Base-by-base conservation (phyloP, 2,113 vertebrate species). In the Hymenochirus boettgeri region DNA sequence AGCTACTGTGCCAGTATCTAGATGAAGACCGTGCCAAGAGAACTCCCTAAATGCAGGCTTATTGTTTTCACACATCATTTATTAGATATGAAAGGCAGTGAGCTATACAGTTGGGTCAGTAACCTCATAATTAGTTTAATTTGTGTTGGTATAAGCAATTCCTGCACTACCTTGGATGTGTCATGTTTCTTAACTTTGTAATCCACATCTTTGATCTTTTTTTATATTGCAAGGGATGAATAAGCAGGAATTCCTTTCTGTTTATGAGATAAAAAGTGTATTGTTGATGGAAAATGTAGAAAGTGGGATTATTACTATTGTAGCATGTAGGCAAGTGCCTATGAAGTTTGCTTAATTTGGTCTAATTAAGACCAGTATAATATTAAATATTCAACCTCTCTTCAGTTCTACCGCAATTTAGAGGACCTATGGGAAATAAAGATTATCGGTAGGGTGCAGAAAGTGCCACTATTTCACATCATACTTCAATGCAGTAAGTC, bases 31-130 rank as follows among this genome's bases (percentile, higher is more conserved):
- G 66, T 84, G 76, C 71, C 80, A 83, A 82, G 75, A 71, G 71
- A 1, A 80, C 81, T 83, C 82, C 79, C 39, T 26, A 35, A 71
- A 73, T 75, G 55, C 27, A 73, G 65, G 73, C 71, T 58, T 61
- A 71, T 75, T 85, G 74, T 80, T 83, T 80, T 79, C 80, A 2
- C 88, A 88, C 84, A 74, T 88, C 82, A 86, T 88, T 86, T 86
- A 83, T 85, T 88, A 80, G 75, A 70, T 56, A 74, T 82, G 84
- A 86, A 83, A 79, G 81, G 77, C 74, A 72, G 76, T 56, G 78
- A 80, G 82, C 73, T 70, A 77, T 1, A 73, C 48, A 58, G 57
- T 69, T 73, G 67, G 70, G 74, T 75, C 58, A 75, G 72, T 59
- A 75, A 79, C 82, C 83, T 71, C 3, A 76, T 61, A 78, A 88